phyloP scores from a whole-genome alignment of 2,113 vertebrate genomes.

The Morone saxatilis region DNA sequence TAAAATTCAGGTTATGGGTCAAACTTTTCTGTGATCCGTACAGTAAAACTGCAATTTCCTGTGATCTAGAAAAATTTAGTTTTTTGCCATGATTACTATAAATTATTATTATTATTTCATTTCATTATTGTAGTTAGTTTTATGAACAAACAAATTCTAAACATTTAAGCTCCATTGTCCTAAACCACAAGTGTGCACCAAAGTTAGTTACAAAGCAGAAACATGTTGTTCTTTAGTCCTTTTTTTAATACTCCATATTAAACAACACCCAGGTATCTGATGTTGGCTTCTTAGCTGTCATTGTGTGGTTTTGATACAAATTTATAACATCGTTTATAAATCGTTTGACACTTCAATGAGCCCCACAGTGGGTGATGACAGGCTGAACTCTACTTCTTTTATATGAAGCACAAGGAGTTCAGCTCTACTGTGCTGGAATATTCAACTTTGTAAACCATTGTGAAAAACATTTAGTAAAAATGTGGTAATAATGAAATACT shows the following conservation, averaged over 20 bases:
- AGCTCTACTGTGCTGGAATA: background rate
- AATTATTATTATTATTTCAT: background rate
- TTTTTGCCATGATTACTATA: background rate
- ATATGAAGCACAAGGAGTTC: background rate
- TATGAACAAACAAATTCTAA: background rate
- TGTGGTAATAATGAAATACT: background rate
- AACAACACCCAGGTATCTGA: background rate
- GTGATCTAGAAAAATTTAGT: background rate
- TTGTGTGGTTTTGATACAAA: background rate
- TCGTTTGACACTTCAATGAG: conserved; percentile 13
- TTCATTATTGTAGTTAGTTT: background rate
- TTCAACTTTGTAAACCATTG: background rate
- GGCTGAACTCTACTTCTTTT: background rate
- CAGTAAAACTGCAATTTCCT: background rate
- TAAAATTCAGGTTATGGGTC: background rate
- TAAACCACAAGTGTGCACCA: background rate
- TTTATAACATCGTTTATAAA: background rate
- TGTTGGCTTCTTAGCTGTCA: background rate
- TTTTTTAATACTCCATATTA: background rate
- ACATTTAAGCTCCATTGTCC: background rate
- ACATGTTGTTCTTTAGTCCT: background rate
- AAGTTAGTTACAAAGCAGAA: background rate
- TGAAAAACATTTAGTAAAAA: background rate
- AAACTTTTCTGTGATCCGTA: background rate
- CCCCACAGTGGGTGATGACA: background rate